Conservation (phyloP, 2,113 vertebrate species). For the Chauna torquata region DNA sequence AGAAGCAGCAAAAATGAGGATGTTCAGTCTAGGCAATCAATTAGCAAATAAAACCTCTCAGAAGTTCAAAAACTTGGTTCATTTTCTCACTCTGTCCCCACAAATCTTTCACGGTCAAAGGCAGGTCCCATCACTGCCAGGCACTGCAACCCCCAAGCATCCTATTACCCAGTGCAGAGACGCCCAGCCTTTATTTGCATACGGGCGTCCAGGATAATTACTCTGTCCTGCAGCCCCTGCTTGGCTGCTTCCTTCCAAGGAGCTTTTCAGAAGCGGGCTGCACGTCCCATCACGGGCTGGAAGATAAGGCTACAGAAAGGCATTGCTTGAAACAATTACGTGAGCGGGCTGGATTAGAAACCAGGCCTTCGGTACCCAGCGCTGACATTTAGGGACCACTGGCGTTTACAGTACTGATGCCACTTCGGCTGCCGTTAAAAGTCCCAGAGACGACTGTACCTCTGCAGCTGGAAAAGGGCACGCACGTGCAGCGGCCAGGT, state of each 20-base stretch:
- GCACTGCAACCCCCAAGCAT: neutral
- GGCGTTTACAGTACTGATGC: neutral
- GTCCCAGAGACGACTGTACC: neutral
- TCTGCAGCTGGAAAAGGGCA: neutral
- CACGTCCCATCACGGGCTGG: accelerated
- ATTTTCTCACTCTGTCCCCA: neutral
- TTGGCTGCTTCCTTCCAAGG: neutral
- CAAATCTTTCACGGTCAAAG: neutral
- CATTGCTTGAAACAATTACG: neutral
- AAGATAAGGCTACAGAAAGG: neutral
- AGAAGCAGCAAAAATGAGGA: neutral
- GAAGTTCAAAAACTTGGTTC: neutral
- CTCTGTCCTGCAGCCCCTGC: neutral
- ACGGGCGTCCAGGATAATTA: neutral
- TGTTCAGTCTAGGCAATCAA: neutral
- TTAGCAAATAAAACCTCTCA: neutral
- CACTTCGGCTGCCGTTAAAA: neutral
- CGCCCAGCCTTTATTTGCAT: neutral
- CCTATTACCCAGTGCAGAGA: neutral
- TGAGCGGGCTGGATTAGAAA: neutral
- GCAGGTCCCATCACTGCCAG: neutral
- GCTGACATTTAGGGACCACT: neutral
- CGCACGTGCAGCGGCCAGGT: neutral
- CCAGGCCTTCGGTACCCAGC: neutral
- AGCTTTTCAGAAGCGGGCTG: neutral